Base-by-base conservation (phyloP, 2,888 invertebrate genomes). In the Labia minor region DNA sequence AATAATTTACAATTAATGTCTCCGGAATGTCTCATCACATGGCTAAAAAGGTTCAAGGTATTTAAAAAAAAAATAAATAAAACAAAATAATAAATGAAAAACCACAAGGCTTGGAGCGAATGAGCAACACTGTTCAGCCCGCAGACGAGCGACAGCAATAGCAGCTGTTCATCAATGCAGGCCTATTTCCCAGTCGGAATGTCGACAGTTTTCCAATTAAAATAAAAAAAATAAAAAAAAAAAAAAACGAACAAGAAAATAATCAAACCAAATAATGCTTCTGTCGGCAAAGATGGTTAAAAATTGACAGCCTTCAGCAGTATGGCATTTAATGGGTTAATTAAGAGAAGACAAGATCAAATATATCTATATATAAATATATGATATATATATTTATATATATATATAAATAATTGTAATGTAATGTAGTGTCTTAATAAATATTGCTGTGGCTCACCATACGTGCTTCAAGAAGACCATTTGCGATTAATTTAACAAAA, bases 371-470 rank as follows among this genome's bases (percentile, higher is more conserved):
- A 8, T 26, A 26, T 26, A 26, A 26, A n/a, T n/a, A n/a, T 8
- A 26, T 3, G 26, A 6, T 6, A 26, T 26, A 26, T 26, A 6
- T 26, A 26, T 26, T 26, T 26, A 26, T 26, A 26, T 26, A 26
- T n/a, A n/a, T n/a, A n/a, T n/a, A n/a, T n/a, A n/a, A n/a, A 8
- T 26, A 26, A 26, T 26, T 4, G 14, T 4, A 49, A n/a, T 49
- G 49, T n/a, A n/a, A n/a, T n/a, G n/a, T n/a, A n/a, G n/a, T n/a
- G n/a, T n/a, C n/a, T n/a, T n/a, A n/a, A 49, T 49, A 49, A n/a
- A 49, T 49, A 49, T 49, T 49, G 49, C 49, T 49, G 49, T 49
- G 49, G 49, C 49, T 49, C 49, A 49, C 49, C 49, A 49, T 49
- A 49, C 49, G 49, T 49, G 49, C 49, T 4, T 49, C 49, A 49